phyloP scores from a whole-genome alignment of 2,113 vertebrate species.

The Dipodomys stephensi region DNA sequence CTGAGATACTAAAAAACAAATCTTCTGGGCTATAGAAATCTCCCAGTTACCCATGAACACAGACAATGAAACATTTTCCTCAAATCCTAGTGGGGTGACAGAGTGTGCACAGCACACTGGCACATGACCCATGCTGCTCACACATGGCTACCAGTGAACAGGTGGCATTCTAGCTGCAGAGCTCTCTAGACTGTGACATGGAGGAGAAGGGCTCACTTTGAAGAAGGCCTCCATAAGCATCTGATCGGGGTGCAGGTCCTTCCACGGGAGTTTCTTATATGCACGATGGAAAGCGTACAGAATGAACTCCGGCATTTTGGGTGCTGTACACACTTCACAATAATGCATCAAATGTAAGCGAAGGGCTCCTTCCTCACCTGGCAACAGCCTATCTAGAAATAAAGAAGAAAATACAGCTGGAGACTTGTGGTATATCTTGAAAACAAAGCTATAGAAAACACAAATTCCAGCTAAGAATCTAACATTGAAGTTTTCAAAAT shows the following conservation, averaged over 20 bases:
- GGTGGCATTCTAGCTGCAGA: not conserved
- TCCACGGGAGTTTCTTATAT: conserved; percentile 92
- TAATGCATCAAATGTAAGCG: conserved; percentile 95
- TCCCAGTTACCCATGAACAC: not conserved
- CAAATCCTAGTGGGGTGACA: not conserved
- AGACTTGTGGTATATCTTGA: not conserved
- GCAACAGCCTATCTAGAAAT: conserved; percentile 92
- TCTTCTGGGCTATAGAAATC: not conserved
- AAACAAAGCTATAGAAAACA: not conserved
- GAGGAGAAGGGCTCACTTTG: conserved; percentile 86
- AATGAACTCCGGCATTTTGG: conserved; percentile 95
- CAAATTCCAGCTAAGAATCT: conserved; percentile 25
- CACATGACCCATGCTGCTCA: not conserved
- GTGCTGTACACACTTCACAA: conserved; percentile 93
- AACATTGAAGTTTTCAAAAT: conserved; percentile 41
- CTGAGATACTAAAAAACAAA: not conserved
- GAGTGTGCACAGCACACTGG: accelerated
- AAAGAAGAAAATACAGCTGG: conserved; percentile 53
- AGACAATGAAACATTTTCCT: not conserved
- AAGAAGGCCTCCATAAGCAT: conserved; percentile 97
- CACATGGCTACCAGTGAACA: not conserved
- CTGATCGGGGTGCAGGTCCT: conserved; percentile 94
- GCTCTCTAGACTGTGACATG: accelerated
- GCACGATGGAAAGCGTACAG: conserved; percentile 94
- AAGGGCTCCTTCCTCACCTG: conserved; percentile 92